A percentile compares a stretch with the other conserved stretches of the same genome.
Evolutionary conservation across 2,113 vertebrate species (phyloP).

Genomic region (Pardalotus punctatus): DNA sequence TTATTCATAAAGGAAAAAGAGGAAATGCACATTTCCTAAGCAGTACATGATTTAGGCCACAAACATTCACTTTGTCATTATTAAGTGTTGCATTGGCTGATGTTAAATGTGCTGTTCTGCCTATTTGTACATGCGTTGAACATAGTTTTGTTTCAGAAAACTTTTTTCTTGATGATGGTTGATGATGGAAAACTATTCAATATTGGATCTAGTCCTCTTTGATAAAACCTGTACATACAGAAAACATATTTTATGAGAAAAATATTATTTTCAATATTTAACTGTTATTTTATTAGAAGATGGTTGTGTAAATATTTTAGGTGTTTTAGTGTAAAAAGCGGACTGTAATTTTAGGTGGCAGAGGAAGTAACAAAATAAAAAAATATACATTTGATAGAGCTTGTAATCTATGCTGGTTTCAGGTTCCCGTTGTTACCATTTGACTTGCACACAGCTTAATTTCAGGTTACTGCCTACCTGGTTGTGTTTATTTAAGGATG

Average conservation of each 20-base stretch:
- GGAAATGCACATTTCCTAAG: slow-evolving; percentile 45
- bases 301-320: slow-evolving; percentile 85
- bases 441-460: slow-evolving; percentile 43
- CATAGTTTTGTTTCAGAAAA: slow-evolving; percentile 43
- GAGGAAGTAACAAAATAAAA: slow-evolving; percentile 73
- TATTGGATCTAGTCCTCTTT: slow-evolving; percentile 69
- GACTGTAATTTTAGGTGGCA: slow-evolving; percentile 72
- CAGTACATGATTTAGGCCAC: slow-evolving; percentile 30
- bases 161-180: slow-evolving; percentile 51
- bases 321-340: slow-evolving; percentile 75
- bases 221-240: slow-evolving; percentile 78
- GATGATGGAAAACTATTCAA: slow-evolving; percentile 62
- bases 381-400: slow-evolving; percentile 48
- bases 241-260: slow-evolving; percentile 82
- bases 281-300: slow-evolving; percentile 82
- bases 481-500: slow-evolving; percentile 49
- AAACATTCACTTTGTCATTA: slow-evolving; percentile 6
- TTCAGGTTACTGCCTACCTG: slow-evolving; percentile 46
- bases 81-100: slow-evolving; percentile 58
- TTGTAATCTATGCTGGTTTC: slow-evolving; percentile 69
- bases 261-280: slow-evolving; percentile 85
- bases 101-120: slow-evolving; percentile 53
- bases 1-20: slow-evolving; percentile 43
- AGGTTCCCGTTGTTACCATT: slow-evolving; percentile 45
- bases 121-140: slow-evolving; percentile 52